Evolutionary conservation across 2,797 vertebrate species (phyloP), one percentile per base, ranked within the genome.

Genomic region (Pyrrhura leucotis): DNA sequence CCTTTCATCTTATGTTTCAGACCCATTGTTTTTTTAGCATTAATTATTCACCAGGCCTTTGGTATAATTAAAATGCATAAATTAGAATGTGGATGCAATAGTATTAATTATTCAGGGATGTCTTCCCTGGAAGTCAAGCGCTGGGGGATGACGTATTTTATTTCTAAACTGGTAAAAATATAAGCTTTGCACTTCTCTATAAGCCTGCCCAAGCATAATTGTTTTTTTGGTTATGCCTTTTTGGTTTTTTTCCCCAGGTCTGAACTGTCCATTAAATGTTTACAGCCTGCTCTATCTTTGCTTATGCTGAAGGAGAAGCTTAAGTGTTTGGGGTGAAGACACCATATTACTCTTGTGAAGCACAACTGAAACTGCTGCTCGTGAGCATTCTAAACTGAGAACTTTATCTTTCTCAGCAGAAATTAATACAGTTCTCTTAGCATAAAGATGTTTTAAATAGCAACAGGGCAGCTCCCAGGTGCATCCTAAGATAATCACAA

Each of bases 371-470:
- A 91, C 33, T 87, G 82, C 61, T 93, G 37, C 81, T 96, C 21
- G 3, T 85, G 74, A 95, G 40, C 44, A 90, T 87, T 96, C 63
- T 74, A 45, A 28, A 66, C 58, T 51, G 82, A 48, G 48, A 90
- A 51, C 68, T 96, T 94, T 65, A 94, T 94, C 80, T 92, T 96
- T 73, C 79, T 95, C 84, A 80, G 82, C 78, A 96, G 88, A 96
- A 97, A 96, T 96, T 91, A 97, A 94, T 93, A 92, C 25, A 92
- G 47, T 72, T 97, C 81, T 65, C 81, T 44, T 84, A 91, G 26
- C 53, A 97, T 90, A 94, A 94, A 96, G 90, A 89, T 72, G 85
- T 56, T 91, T 97, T 93, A 86, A 97, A 97, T 96, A 95, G 87
- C 66, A 93, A 86, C 89, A 80, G 95, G 73, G 76, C 88, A 95